Evolutionary conservation across 2,113 vertebrate genomes (phyloP).

Genomic region (Aegypius monachus): DNA sequence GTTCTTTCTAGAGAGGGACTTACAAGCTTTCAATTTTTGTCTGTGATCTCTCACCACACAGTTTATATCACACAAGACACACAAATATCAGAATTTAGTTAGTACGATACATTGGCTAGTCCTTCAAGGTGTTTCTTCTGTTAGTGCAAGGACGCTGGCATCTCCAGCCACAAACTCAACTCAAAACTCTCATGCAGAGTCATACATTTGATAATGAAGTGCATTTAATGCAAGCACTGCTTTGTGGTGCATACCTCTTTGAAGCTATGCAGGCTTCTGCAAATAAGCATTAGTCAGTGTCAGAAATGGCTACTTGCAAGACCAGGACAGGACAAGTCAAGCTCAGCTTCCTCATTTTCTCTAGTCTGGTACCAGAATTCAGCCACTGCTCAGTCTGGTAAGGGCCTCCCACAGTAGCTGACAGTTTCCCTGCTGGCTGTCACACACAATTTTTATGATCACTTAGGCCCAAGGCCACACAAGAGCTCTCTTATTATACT

Average conservation of each 20-base stretch:
- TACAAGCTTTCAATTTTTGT: background rate
- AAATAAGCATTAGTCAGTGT: background rate
- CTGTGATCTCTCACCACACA: background rate
- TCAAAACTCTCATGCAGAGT: background rate
- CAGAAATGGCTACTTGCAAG: background rate
- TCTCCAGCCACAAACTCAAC: background rate
- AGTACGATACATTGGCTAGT: background rate
- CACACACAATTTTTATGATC: background rate
- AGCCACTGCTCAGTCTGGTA: background rate
- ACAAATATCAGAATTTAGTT: background rate
- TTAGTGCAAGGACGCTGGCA: background rate
- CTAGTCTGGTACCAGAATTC: background rate
- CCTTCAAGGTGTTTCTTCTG: background rate
- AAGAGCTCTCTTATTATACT: background rate
- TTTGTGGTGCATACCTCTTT: accelerated
- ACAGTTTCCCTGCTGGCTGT: background rate
- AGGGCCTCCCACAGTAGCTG: background rate
- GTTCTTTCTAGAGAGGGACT: background rate
- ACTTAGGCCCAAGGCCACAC: background rate
- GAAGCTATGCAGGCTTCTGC: background rate
- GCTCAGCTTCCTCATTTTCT: background rate
- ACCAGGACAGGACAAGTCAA: background rate
- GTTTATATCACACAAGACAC: background rate
- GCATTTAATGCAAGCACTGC: background rate
- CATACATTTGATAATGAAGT: background rate